Evolutionary conservation across 2,113 vertebrate genomes (phyloP), one percentile per base, ranked within the genome.

Genomic region (Pyrgilauda ruficollis): DNA sequence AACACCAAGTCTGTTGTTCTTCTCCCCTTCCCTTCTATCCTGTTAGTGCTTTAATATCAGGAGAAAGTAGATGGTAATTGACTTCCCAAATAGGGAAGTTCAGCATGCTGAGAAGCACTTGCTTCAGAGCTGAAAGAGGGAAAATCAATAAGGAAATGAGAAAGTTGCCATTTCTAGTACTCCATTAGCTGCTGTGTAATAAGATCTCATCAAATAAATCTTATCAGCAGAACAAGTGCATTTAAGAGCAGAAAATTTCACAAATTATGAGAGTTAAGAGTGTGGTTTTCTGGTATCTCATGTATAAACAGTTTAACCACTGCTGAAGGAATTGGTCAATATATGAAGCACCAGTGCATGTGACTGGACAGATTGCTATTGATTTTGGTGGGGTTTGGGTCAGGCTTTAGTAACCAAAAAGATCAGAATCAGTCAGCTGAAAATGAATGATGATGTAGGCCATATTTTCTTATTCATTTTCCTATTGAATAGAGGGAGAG

Each of bases 101-200:
- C 28, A 88, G 11, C 33, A 24, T 52, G 33, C 33, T 79, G 62
- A 1, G 8, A 73, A 84, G 24, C 37, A 37, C 44, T 66, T 81
- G 46, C 68, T 87, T 41, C 58, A 74, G 69, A 90, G 28, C n/a
- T 39, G 59, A 37, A 79, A 63, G 52, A 93, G 68, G 56, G 67
- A 94, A 90, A 93, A 88, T 90, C 90, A 93, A 81, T 81, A 70
- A 47, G 37, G 79, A 94, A 95, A 83, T 49, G 22, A 82, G 74
- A 37, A 56, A 67, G 44, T 62, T 87, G 53, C 49, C 33, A 43
- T 88, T 93, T 83, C 84, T 87, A 53, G 52, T 82, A 72, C 33
- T 93, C 52, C 9, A 27, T 87, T 67, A 92, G 27, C 49, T 69
- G 21, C 70, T 66, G 13, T 78, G 23, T 84, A 95, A 55, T 74